Evolutionary conservation across 1,140 invertebrate species (phyloP), one percentile per base, ranked within the genome.

Genomic region (Drosophila quadrilineata): DNA sequence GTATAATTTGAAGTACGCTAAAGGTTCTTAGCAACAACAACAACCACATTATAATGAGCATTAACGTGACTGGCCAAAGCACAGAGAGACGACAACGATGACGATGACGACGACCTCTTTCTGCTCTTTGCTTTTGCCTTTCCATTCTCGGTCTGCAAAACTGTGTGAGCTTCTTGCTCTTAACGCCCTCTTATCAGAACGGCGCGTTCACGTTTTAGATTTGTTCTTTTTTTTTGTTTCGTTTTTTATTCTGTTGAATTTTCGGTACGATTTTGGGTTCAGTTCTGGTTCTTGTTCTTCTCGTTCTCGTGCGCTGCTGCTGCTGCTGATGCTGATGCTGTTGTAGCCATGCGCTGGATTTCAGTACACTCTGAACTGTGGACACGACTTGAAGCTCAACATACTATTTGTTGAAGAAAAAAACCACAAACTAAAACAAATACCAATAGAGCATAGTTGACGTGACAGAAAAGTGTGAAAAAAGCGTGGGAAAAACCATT

Each of bases 1-100:
- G 60, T 76, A 65, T 82, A 84, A 82, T 82, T 82, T 82, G 64
- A 82, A 63, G 76, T 84, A 60, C 63, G 46, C 45, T 24, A 69
- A 54, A 76, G 54, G 63, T 76, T 72, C 62, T 65, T 10, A 24
- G 19, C n/a, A 41, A 36, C 21, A 36, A 45, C 16, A 50, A 45
- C 21, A 59, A 33, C 19, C 12, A 28, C 45, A 43, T 36, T 41
- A 40, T 29, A 45, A 29, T 60, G 46, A 19, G 21, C 45, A 43
- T 36, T 41, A 40, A 38, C 56, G 38, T 60, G 46, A 50, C 53
- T 49, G 53, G n/a, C 36, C 26, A 58, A 59, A 66, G 63, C 56
- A 45, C 38, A 59, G 10, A n/a, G n/a, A n/a, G n/a, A n/a, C n/a
- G n/a, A n/a, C n/a, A n/a, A n/a, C n/a, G n/a, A n/a, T n/a, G n/a